These are phyloP conservation scores for Marronus borbonicus DNA, from an alignment of 2,888 invertebrate species.

Conservation along the genomic window DNA sequence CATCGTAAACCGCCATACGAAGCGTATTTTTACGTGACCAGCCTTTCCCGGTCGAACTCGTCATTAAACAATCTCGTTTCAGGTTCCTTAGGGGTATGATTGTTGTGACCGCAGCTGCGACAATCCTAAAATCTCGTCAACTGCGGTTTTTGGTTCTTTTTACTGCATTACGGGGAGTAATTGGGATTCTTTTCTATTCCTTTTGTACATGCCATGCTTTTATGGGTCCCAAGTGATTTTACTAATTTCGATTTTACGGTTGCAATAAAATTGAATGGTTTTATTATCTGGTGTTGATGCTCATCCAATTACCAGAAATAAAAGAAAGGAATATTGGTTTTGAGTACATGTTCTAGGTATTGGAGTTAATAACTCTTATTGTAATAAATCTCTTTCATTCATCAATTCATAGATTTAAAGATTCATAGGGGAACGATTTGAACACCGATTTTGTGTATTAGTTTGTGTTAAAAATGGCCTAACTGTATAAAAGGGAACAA, in stretches of 20 bases:
- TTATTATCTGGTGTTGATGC: background rate
- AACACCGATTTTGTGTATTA: too few relatives aligned
- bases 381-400: too few relatives aligned
- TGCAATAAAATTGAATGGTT: background rate
- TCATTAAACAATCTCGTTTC: slow-evolving; percentile 15
- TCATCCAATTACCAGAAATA: background rate
- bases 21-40: slow-evolving; percentile 1
- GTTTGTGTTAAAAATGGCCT: too few relatives aligned
- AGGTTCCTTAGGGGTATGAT: background rate
- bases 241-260: slow-evolving; percentile 9
- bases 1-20: background rate
- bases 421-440: too few relatives aligned
- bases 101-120: background rate
- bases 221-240: background rate
- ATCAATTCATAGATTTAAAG: too few relatives aligned
- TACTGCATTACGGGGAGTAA: too few relatives aligned
- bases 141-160: background rate
- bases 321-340: background rate
- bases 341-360: too few relatives aligned
- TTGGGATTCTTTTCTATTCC: background rate
- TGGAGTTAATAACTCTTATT: too few relatives aligned
- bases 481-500: too few relatives aligned
- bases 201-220: background rate
- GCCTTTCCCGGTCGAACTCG: background rate
- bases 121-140: background rate